These are phyloP conservation scores for Anguilla pacifica DNA, from an alignment of 2,797 vertebrate species.

Conservation along the genomic window DNA sequence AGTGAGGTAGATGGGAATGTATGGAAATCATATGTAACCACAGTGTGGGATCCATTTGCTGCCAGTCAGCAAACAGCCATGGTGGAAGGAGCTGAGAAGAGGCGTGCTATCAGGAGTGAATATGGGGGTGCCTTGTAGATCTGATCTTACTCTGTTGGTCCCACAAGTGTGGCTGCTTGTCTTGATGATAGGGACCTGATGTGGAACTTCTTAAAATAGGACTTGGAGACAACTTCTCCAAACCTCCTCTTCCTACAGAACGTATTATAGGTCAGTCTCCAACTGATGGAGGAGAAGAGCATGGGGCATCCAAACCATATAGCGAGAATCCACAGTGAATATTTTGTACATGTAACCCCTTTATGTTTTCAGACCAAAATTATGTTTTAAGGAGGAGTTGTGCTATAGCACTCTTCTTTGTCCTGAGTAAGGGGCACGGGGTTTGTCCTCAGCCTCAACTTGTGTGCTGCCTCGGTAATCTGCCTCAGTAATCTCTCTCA, in stretches of 20 bases:
- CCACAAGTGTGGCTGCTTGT: conserved; percentile 60
- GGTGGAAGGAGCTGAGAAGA: conserved; percentile 46
- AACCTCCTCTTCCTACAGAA: conserved; percentile 48
- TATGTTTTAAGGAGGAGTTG: neutral
- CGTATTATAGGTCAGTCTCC: conserved; percentile 24
- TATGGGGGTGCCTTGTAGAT: conserved; percentile 55
- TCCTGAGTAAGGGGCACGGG: neutral
- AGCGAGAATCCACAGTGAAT: neutral
- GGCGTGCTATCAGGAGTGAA: conserved; percentile 62
- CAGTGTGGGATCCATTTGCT: conserved; percentile 64
- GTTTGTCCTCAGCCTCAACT: neutral
- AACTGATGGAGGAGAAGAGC: neutral
- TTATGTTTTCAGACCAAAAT: neutral
- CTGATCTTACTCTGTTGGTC: conserved; percentile 57
- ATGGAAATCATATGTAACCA: conserved; percentile 67
- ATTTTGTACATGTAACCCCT: neutral
- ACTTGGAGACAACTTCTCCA: conserved; percentile 55
- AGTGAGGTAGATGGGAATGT: conserved; percentile 44
- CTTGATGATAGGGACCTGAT: conserved; percentile 66
- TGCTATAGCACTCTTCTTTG: neutral
- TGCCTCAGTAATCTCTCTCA: neutral
- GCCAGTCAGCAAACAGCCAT: conserved; percentile 46
- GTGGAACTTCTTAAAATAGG: conserved; percentile 54
- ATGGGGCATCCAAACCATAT: neutral
- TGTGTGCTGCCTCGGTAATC: neutral